phyloP scores from a whole-genome alignment of 1,140 invertebrate species.

The Macrobrachium nipponense region DNA sequence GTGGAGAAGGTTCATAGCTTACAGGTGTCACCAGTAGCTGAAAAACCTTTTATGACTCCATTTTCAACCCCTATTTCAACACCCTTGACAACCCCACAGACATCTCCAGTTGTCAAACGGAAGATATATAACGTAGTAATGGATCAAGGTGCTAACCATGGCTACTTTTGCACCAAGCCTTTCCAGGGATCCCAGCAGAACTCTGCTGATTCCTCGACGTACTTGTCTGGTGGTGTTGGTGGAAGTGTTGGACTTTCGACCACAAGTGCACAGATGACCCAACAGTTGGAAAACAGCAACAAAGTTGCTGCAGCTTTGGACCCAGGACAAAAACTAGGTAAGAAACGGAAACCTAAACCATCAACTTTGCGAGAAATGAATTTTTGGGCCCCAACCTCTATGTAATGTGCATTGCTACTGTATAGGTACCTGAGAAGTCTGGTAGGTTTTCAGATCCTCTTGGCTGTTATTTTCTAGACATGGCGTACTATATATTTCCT shows the following conservation, averaged over 20 bases:
- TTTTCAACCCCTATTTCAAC: constrained; percentile 2
- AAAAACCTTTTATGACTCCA: not conserved
- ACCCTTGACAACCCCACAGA: constrained; percentile 16
- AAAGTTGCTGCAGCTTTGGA: not conserved
- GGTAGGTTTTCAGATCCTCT: too few relatives aligned
- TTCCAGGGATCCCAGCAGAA: not conserved
- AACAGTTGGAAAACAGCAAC: constrained; percentile 15
- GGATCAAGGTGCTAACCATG: constrained; percentile 12
- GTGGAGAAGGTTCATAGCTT: not conserved
- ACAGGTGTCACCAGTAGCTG: not conserved
- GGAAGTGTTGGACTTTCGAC: not conserved
- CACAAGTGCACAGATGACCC: not conserved
- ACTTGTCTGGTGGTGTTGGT: not conserved
- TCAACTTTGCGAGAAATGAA: constrained; percentile 43
- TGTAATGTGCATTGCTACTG: constrained; percentile 8
- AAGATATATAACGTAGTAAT: constrained; percentile 8
- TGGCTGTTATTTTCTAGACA: not conserved
- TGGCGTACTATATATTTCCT: too few relatives aligned
- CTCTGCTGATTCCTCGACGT: not conserved
- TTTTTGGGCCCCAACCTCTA: constrained; percentile 48
- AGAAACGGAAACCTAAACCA: constrained; percentile 23
- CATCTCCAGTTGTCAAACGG: not conserved
- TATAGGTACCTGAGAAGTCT: not conserved
- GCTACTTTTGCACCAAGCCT: constrained; percentile 44
- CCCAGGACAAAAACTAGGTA: too few relatives aligned